phyloP scores from a whole-genome alignment of 2,113 vertebrate genomes.

The Gallinago media region DNA sequence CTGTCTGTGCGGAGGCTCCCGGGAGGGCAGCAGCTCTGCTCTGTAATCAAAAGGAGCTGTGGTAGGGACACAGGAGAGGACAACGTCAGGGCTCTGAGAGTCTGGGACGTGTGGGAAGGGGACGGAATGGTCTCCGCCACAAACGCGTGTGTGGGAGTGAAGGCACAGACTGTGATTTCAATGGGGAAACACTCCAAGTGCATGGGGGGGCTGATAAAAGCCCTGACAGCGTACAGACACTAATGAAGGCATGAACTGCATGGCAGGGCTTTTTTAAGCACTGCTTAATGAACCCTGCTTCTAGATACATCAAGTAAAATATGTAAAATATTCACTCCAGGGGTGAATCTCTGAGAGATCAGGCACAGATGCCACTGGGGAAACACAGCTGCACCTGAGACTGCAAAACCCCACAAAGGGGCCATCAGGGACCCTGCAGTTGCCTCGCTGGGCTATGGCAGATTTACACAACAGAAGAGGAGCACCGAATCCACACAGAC shows the following conservation, averaged over 20 bases:
- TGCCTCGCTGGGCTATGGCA: neutral
- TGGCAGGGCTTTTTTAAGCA: neutral
- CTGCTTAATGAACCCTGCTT: constrained; percentile 43
- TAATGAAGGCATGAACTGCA: neutral
- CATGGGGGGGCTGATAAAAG: neutral
- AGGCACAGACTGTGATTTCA: neutral
- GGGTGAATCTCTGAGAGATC: neutral
- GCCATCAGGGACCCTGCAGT: neutral
- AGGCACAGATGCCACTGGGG: neutral
- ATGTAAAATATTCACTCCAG: constrained; percentile 32
- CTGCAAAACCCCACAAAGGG: neutral
- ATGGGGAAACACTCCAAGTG: neutral
- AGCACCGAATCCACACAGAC: neutral
- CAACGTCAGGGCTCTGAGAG: neutral
- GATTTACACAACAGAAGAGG: neutral
- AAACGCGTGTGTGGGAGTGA: neutral
- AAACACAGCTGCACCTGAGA: constrained; percentile 34
- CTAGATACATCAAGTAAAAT: constrained; percentile 31
- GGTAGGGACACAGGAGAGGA: neutral
- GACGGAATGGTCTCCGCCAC: neutral
- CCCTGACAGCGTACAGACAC: neutral
- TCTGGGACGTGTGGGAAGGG: rapidly evolving
- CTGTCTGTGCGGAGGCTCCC: neutral
- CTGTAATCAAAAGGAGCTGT: neutral
- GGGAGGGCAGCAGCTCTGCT: neutral